Conservation (phyloP, 2,797 vertebrate species). For the Erpetoichthys calabaricus region DNA sequence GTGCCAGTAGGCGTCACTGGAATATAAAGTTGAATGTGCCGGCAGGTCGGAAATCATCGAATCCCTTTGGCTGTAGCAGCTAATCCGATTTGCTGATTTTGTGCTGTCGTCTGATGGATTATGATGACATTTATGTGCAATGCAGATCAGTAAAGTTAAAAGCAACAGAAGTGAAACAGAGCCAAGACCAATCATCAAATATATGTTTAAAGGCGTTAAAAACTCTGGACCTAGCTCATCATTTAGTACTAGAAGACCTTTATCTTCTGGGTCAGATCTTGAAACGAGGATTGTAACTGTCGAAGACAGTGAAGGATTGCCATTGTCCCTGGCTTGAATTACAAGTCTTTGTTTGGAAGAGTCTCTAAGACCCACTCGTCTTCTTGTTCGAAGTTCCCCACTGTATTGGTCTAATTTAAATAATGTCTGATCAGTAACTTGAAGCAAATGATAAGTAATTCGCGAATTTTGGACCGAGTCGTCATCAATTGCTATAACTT, state of each 20-base stretch:
- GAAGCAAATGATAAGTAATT: conserved; percentile 68
- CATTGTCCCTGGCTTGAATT: conserved; percentile 72
- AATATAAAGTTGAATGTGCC: conserved; percentile 18
- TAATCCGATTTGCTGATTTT: no score
- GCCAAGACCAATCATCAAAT: conserved; percentile 15
- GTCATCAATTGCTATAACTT: conserved; percentile 66
- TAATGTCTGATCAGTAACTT: conserved; percentile 65
- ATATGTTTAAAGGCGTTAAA: conserved; percentile 15
- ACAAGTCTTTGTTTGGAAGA: conserved; percentile 59
- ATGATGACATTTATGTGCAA: conserved; percentile 24
- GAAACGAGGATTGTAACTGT: conserved; percentile 71
- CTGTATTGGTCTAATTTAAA: conserved; percentile 76
- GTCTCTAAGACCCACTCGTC: conserved; percentile 65
- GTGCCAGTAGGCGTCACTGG: conserved; percentile 22
- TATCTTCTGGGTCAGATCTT: conserved; percentile 47
- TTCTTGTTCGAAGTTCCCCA: conserved; percentile 72
- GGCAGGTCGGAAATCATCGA: no score
- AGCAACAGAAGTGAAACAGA: conserved; percentile 8
- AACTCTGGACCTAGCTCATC: conserved; percentile 15
- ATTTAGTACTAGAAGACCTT: conserved; percentile 11
- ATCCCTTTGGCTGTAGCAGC: no score
- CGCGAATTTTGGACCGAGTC: conserved; percentile 67
- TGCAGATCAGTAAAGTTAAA: conserved; percentile 18
- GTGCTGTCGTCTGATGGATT: no score
- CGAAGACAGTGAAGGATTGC: conserved; percentile 77